phyloP scores from a whole-genome alignment of 2,888 invertebrate species.

The Amphipyra berbera region DNA sequence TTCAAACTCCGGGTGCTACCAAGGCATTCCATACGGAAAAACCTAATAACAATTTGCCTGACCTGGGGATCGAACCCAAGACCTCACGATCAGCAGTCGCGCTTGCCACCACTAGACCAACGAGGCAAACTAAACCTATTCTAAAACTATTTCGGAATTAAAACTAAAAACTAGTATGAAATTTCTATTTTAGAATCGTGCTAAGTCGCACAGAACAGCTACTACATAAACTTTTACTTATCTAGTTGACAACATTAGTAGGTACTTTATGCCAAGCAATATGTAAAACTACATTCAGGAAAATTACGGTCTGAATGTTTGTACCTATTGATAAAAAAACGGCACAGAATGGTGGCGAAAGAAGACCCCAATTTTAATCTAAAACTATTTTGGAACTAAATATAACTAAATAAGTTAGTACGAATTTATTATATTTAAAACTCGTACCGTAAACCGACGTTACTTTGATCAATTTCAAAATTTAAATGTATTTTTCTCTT shows the following conservation, averaged over 20 bases:
- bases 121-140: too few relatives aligned
- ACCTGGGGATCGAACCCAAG: too few relatives aligned
- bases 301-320: background rate
- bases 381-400: conserved; percentile 21
- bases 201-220: conserved; percentile 14
- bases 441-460: too few relatives aligned
- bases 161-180: conserved; percentile 16
- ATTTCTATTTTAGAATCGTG: conserved; percentile 25
- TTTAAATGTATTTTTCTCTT: too few relatives aligned
- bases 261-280: conserved; percentile 41
- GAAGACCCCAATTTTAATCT: background rate
- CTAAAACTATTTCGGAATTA: conserved; percentile 20
- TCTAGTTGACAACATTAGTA: conserved; percentile 26
- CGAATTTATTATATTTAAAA: conserved; percentile 33
- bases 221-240: conserved; percentile 9
- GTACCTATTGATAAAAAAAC: background rate
- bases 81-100: too few relatives aligned
- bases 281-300: too few relatives aligned
- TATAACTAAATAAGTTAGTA: conserved; percentile 21
- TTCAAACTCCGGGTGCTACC: too few relatives aligned
- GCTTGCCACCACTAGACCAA: too few relatives aligned
- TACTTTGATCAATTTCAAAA: too few relatives aligned
- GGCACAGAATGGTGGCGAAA: conserved; percentile 1
- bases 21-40: too few relatives aligned
- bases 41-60: too few relatives aligned